These are phyloP conservation scores for Myoxocephalus aenaeus DNA, from an alignment of 2,797 vertebrate genomes.

Conservation along the genomic window DNA sequence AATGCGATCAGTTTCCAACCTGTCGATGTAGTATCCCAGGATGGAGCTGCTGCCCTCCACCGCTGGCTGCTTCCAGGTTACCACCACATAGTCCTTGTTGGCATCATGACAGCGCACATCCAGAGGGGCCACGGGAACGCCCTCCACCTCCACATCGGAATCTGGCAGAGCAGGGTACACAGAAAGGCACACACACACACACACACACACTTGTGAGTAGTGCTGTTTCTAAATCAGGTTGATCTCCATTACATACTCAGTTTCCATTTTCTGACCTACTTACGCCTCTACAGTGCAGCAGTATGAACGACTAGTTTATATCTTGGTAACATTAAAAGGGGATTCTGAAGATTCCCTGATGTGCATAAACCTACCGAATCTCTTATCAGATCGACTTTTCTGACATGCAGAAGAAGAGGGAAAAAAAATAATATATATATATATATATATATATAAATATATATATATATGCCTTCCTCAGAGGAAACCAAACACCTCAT, in stretches of 20 bases:
- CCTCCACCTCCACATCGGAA: constrained; percentile 92
- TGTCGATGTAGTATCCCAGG: constrained; percentile 96
- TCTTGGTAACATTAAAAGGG: neutral
- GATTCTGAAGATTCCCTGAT: neutral
- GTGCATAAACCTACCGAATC: neutral
- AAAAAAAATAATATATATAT: too few species aligned
- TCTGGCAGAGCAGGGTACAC: constrained; percentile 80
- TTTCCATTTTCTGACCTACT: constrained; percentile 60
- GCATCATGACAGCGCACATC: constrained; percentile 94
- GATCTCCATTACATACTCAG: constrained; percentile 54
- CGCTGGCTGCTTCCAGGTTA: constrained; percentile 98
- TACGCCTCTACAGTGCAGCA: constrained; percentile 33
- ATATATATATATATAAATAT: too few species aligned
- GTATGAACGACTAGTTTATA: constrained; percentile 12
- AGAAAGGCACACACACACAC: constrained; percentile 3
- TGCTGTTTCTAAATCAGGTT: constrained; percentile 69
- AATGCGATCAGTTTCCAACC: constrained; percentile 72
- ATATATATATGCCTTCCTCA: constrained; percentile 70
- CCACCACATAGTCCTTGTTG: constrained; percentile 98
- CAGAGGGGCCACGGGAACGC: constrained; percentile 92
- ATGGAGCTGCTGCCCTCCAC: constrained; percentile 94
- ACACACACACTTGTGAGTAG: constrained; percentile 8
- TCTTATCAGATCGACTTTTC: constrained; percentile 47
- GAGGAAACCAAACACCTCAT: constrained; percentile 69
- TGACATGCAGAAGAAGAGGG: constrained; percentile 40